These are phyloP conservation scores for Hermodice carunculata DNA, from an alignment of 2,888 invertebrate genomes.

Conservation along the genomic window DNA sequence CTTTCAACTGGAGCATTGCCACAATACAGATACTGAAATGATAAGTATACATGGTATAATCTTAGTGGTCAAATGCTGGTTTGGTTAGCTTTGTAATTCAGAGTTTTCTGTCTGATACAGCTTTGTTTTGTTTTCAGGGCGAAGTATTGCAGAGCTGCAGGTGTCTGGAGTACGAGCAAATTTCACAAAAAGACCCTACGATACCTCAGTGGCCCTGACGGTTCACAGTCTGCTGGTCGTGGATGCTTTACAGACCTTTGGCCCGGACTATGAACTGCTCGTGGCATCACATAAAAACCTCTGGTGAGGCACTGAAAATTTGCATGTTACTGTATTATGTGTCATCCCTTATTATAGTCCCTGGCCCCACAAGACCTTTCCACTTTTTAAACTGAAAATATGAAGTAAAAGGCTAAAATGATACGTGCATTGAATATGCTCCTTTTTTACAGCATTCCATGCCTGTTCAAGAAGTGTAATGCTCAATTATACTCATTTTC, in stretches of 20 bases:
- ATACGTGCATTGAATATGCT: no score
- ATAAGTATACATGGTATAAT: no score
- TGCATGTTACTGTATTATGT: neutral
- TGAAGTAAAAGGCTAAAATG: no score
- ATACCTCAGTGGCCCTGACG: constrained; percentile 84
- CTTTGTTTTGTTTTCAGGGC: constrained; percentile 72
- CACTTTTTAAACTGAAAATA: no score
- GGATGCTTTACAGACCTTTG: constrained; percentile 95
- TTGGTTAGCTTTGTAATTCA: no score
- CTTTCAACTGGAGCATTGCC: neutral
- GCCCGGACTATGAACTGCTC: constrained; percentile 93
- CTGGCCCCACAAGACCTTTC: neutral
- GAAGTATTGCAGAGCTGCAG: constrained; percentile 93
- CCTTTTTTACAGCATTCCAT: no score
- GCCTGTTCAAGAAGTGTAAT: no score
- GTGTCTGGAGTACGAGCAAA: constrained; percentile 88
- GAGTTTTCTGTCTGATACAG: no score
- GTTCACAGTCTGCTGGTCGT: constrained; percentile 93
- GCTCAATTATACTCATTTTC: no score
- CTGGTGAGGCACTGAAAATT: constrained; percentile 74
- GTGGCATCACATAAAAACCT: constrained; percentile 96
- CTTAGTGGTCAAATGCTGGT: no score
- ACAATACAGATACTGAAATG: no score
- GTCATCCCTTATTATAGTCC: neutral
- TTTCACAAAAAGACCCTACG: constrained; percentile 80